These are phyloP conservation scores for Noctua janthe DNA, from an alignment of 2,888 invertebrate species.

Conservation along the genomic window DNA sequence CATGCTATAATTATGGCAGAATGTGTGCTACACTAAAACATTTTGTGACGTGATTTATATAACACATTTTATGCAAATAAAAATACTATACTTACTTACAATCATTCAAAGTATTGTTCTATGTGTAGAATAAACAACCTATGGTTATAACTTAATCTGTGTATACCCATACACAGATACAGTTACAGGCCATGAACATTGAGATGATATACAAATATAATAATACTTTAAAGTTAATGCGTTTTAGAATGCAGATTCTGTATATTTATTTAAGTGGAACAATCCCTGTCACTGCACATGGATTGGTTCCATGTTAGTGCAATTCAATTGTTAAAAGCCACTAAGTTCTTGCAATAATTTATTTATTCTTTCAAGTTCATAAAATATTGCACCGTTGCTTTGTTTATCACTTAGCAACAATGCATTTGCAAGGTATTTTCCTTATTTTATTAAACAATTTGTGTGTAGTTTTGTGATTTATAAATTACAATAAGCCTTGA, in stretches of 20 bases:
- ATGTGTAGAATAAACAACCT: too few relatives aligned
- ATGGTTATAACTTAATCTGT: too few relatives aligned
- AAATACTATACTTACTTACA: background rate
- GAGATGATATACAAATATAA: too few relatives aligned
- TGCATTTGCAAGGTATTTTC: slow-evolving; percentile 3
- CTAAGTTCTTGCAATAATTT: background rate
- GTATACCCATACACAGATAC: too few relatives aligned
- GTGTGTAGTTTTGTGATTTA: background rate
- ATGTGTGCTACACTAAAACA: background rate
- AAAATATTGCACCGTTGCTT: background rate
- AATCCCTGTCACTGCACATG: too few relatives aligned
- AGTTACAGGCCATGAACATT: too few relatives aligned
- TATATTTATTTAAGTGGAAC: too few relatives aligned
- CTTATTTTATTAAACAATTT: background rate
- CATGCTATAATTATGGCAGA: background rate
- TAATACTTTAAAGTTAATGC: too few relatives aligned
- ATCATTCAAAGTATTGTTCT: too few relatives aligned
- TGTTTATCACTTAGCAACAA: slow-evolving; percentile 3
- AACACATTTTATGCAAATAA: background rate
- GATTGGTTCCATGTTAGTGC: background rate
- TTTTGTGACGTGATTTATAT: background rate
- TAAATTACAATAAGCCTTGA: background rate
- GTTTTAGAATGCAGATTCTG: background rate
- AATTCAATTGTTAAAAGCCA: background rate
- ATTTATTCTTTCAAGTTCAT: slow-evolving; percentile 1